Evolutionary conservation across 2,797 vertebrate genomes (phyloP).

Genomic region (Margarornis squamiger): DNA sequence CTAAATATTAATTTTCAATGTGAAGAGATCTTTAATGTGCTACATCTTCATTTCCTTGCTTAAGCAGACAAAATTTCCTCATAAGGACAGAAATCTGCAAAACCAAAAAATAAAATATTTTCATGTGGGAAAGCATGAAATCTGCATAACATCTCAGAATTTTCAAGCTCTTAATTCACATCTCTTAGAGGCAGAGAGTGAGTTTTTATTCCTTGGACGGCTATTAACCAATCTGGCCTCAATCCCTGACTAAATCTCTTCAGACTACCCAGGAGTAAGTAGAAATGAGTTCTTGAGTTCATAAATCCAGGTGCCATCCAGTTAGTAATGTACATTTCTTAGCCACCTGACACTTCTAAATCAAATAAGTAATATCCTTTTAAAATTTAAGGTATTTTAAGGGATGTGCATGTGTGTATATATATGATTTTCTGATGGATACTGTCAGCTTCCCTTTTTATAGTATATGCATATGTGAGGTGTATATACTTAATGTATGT

Average conservation of each 20-base stretch:
- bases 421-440: not conserved
- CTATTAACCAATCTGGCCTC: not conserved
- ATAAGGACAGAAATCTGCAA: not conserved
- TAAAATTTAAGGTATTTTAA: not conserved
- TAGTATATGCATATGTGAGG: not conserved
- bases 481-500: not conserved
- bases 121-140: not conserved
- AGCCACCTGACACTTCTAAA: not conserved
- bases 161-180: not conserved
- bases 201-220: not conserved
- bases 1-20: not conserved
- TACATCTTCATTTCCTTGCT: not conserved
- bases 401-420: accelerated
- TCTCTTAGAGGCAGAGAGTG: not conserved
- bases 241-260: not conserved
- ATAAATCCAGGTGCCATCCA: not conserved
- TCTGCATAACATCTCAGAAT: not conserved
- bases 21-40: not conserved
- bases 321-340: not conserved
- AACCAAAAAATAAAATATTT: not conserved
- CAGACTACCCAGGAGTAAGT: not conserved
- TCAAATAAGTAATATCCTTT: not conserved
- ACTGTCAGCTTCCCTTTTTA: not conserved
- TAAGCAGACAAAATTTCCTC: not conserved
- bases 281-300: not conserved